Percentiles rank a stretch among this genome's conserved stretches.
Conservation (phyloP, 2,113 vertebrate species). For the Neogale vison region DNA sequence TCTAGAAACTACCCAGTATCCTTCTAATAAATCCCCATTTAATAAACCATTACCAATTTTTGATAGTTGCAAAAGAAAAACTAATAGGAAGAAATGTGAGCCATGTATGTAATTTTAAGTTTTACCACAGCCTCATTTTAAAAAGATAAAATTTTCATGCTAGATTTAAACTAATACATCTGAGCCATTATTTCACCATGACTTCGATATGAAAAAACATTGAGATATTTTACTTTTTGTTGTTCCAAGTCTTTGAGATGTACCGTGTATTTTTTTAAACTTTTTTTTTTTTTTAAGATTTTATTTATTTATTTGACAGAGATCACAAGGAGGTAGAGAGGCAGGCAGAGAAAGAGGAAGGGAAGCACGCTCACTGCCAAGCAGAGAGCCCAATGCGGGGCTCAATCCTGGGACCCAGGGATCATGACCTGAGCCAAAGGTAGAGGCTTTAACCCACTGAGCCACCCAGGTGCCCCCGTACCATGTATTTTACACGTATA, state of each 20-base stretch:
- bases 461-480: background rate
- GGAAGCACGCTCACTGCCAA: no score
- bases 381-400: no score
- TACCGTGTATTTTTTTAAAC: background rate
- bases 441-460: no score
- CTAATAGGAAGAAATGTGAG: background rate
- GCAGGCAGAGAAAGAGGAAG: no score
- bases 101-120: background rate
- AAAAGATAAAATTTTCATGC: conserved; percentile 2
- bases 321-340: no score
- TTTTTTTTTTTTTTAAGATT: no score
- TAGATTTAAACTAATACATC: conserved; percentile 30
- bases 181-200: conserved; percentile 11
- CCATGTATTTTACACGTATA: background rate
- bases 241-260: conserved; percentile 22
- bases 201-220: background rate
- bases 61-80: conserved; percentile 9
- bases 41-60: background rate
- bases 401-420: no score
- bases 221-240: background rate
- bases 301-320: no score
- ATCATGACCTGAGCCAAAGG: no score
- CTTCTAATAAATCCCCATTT: background rate
- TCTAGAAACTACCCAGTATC: background rate
- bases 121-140: conserved; percentile 3